Base-by-base conservation (phyloP, 1,140 invertebrate genomes). In the Neelides sp. region DNA sequence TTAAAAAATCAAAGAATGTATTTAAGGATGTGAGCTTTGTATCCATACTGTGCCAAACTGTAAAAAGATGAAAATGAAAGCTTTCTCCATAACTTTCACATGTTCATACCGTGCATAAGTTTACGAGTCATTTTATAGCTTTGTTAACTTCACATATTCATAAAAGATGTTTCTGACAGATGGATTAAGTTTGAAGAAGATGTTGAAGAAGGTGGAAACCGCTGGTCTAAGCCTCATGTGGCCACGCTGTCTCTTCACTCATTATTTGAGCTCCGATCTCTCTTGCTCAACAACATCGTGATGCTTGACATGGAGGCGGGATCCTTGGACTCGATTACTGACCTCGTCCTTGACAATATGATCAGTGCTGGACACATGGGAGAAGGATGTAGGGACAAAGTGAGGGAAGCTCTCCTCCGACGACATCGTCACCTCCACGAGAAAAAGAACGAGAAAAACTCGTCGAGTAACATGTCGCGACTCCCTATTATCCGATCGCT, bases 111-210 rank as follows among this genome's bases (percentile, higher is more conserved):
- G n/a, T n/a, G n/a, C n/a, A 32, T 8, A 13, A 32, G 28, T 32
- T 32, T 32, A 32, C n/a, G 7, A 32, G 7, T 8, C 28, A 32
- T 32, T 32, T 32, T 32, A 7, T 32, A 32, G 28, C n/a, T n/a
- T n/a, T n/a, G n/a, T n/a, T n/a, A n/a, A n/a, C n/a, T n/a, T n/a
- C n/a, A n/a, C n/a, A n/a, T n/a, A n/a, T n/a, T n/a, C n/a, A n/a
- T n/a, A n/a, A n/a, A n/a, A n/a, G n/a, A n/a, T 32, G 7, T 32
- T 32, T 32, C n/a, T n/a, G 7, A 4, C 45, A 80, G 89, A 62
- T 93, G 89, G 89, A 87, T 94, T 37, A 92, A 93, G 66, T 93
- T 93, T 65, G 89, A 93, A 64, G 89, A 94, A 67, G 86, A 92
- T 64, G 89, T 93, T 1, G 89, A 93, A 68, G 87, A 92, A 69